Evolutionary conservation across 1,140 invertebrate species (phyloP).

Genomic region (Paralvinella palmiformis): DNA sequence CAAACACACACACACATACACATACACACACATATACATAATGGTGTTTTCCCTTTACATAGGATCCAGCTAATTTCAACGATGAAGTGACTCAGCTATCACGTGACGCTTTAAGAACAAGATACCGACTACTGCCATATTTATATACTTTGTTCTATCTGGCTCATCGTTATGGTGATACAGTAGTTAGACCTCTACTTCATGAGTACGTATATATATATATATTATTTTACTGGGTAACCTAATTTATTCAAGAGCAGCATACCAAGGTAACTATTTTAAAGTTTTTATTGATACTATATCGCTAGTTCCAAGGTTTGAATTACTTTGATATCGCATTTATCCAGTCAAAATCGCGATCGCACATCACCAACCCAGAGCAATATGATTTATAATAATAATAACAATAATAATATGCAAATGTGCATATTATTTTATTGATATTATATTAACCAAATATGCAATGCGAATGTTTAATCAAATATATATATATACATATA

Average conservation of each 20-base stretch:
- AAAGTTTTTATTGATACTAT: no score
- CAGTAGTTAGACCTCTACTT: constrained; percentile 42
- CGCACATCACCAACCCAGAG: no score
- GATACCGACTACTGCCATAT: constrained; percentile 44
- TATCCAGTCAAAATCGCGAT: no score
- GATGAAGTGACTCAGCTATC: constrained; percentile 30
- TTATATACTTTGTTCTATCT: constrained; percentile 44
- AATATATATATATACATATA: no score
- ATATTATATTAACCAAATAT: no score
- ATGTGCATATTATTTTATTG: no score
- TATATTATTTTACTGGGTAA: not conserved
- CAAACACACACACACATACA: not conserved
- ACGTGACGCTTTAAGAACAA: constrained; percentile 32
- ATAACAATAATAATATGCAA: no score
- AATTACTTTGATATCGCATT: no score
- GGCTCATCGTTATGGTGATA: constrained; percentile 32
- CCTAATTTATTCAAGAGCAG: not conserved
- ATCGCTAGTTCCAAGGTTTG: no score
- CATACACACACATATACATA: not conserved
- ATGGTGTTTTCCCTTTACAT: constrained; percentile 18
- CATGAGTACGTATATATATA: constrained; percentile 29
- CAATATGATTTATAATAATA: no score
- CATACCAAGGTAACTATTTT: not conserved
- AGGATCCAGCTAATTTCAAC: constrained; percentile 36
- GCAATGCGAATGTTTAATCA: no score